Evolutionary conservation across 2,797 vertebrate genomes (phyloP), one percentile per base, ranked within the genome.

Genomic region (Zalophus californianus): DNA sequence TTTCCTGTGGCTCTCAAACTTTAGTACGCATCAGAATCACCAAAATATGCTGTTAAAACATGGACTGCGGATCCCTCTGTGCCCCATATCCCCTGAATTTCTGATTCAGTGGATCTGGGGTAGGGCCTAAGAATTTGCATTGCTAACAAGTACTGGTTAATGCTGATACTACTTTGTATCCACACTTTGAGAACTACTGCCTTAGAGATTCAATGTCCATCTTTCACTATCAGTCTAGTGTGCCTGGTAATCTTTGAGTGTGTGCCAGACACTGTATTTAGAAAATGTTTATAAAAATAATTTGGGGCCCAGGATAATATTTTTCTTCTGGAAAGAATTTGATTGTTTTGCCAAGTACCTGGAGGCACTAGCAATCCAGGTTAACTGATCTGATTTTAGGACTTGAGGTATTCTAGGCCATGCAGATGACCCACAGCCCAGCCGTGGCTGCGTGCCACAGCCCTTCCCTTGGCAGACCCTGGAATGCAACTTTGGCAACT

Each of bases 271-370:
- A 86, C 48, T 86, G 27, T 66, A 87, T 60, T 93, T 86, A 29
- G 60, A 75, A 80, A 86, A 35, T 88, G 18, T 92, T 83, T 75
- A 38, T 38, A 79, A 73, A 72, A 92, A 29, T 70, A 83, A 62
- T 52, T 25, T 72, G 44, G 54, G 35, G 35, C 18, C 54, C 58
- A n/a, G 25, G 73, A 72, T 84, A 35, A 78, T 50, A 41, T 41
- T 94, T 96, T 86, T 82, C 75, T 75, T 80, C 62, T 18, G 15
- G 84, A 70, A 79, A 60, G 62, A 80, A 80, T 35, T 80, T 23
- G 21, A 62, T 44, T 50, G 16, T 50, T 58, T 38, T 56, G 35
- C 44, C 73, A 77, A 44, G 35, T 93, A 70, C 14, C 62, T 85
- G 35, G 23, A 96, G 60, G 16, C 18, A 41, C 12, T 54, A 25